Percentiles rank a stretch among this genome's conserved stretches.
Conservation (phyloP, 2,797 vertebrate genomes). For the Periparus ater region DNA sequence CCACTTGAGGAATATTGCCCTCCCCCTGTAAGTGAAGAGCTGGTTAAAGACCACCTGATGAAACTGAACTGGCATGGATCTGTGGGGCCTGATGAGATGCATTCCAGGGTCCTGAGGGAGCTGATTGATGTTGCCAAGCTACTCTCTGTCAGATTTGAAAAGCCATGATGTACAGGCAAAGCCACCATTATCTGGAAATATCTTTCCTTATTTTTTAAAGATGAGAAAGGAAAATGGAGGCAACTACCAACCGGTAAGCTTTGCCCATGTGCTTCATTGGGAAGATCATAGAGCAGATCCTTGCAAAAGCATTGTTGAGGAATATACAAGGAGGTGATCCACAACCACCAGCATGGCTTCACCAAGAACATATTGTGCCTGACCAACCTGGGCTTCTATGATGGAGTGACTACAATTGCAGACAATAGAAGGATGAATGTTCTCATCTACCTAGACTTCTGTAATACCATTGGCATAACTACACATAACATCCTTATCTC, state of each 20-base stretch:
- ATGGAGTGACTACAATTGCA: background rate
- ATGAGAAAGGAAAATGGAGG: background rate
- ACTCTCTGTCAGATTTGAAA: background rate
- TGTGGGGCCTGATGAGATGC: background rate
- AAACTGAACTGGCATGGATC: background rate
- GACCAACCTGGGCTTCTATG: background rate
- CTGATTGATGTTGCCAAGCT: background rate
- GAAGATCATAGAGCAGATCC: background rate
- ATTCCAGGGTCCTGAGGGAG: background rate
- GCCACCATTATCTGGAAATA: background rate
- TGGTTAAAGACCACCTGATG: background rate
- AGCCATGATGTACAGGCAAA: background rate
- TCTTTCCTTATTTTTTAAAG: background rate
- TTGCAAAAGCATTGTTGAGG: rapidly evolving
- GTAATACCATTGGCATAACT: background rate
- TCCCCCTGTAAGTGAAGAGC: background rate
- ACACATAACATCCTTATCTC: background rate
- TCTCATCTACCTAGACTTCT: background rate
- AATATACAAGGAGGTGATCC: background rate
- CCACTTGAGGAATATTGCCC: background rate
- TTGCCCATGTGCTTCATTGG: background rate
- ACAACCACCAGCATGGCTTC: background rate
- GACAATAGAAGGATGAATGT: background rate
- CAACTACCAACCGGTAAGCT: background rate
- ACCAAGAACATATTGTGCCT: background rate